Evolutionary conservation across 2,797 vertebrate genomes (phyloP).

Genomic region (Malacoctenus gilli): DNA sequence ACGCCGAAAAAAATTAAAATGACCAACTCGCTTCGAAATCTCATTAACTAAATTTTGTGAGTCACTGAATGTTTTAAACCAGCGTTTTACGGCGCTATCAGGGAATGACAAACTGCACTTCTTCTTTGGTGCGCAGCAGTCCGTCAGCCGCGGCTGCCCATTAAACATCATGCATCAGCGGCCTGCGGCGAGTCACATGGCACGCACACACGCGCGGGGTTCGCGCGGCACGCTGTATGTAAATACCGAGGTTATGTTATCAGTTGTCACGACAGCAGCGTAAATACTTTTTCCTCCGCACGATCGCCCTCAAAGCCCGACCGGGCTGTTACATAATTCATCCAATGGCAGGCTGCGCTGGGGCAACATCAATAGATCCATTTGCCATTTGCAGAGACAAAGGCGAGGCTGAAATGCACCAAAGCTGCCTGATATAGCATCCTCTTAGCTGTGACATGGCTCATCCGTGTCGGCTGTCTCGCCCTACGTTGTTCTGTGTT

Average conservation of each 20-base stretch:
- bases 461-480: neutral
- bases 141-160: conserved; percentile 38
- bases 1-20: conserved; percentile 1
- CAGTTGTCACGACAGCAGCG: conserved; percentile 60
- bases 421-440: conserved; percentile 27
- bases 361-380: conserved; percentile 63
- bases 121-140: conserved; percentile 16
- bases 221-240: conserved; percentile 49
- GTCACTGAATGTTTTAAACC: conserved; percentile 20
- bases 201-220: conserved; percentile 33
- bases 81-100: conserved; percentile 31
- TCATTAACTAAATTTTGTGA: conserved; percentile 35
- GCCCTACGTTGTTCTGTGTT: neutral
- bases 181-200: conserved; percentile 35
- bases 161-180: conserved; percentile 48
- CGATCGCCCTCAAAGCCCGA: conserved; percentile 49
- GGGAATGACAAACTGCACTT: conserved; percentile 14
- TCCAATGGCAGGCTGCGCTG: conserved; percentile 53
- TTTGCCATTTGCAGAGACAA: conserved; percentile 41
- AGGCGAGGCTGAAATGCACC: conserved; percentile 39
- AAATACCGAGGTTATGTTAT: conserved; percentile 58
- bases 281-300: conserved; percentile 43
- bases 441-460: conserved; percentile 8
- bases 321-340: conserved; percentile 73
- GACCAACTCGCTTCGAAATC: conserved; percentile 17